Base-by-base conservation (phyloP, 1,140 invertebrate genomes). In the Phymorhynchus buccinoides region DNA sequence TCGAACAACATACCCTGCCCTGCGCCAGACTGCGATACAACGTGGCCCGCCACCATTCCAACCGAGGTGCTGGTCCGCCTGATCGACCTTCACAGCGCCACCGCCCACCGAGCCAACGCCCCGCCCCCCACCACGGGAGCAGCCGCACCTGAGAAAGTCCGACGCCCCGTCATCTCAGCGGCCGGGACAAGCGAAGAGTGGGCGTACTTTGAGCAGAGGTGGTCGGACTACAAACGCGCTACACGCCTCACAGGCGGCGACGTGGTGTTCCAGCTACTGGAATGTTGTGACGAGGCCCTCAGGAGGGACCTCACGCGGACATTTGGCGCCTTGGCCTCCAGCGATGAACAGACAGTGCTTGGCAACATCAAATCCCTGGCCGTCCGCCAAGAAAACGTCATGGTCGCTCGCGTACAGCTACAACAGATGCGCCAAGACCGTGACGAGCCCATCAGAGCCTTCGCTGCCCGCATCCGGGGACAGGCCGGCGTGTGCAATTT, bases 271-370 rank as follows among this genome's bases (percentile, higher is more conserved):
- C 88, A 89, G 56, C 85, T 89, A 0, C 62, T 90, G 0, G 85
- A 87, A 82, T 88, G 89, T 30, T 90, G 89, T 83, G 85, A 87
- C 71, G 88, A 90, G 35, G 16, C 44, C 2, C 83, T 88, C 0
- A 41, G 87, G 1, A 86, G 41, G 52, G 84, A 90, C 35, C 84
- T 90, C 27, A 90, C 86, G 30, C 48, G 88, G 37, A 56, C 83
- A 42, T 86, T 12, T 27, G 84, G 86, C 32, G 89, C 80, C 6
- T 77, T 4, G 7, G 83, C 87, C 9, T 80, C 86, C 66, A 80
- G 86, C 14, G 87, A 88, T 18, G 42, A 27, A 16, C 83, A 84
- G 18, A 88, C 87, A n/a, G n/a, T n/a, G n/a, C n/a, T n/a, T n/a
- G n/a, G n/a, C n/a, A n/a, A n/a, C n/a, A n/a, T n/a, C 1, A 77